phyloP scores from a whole-genome alignment of 1,140 invertebrate species.

The Tetramorium parvispinum region DNA sequence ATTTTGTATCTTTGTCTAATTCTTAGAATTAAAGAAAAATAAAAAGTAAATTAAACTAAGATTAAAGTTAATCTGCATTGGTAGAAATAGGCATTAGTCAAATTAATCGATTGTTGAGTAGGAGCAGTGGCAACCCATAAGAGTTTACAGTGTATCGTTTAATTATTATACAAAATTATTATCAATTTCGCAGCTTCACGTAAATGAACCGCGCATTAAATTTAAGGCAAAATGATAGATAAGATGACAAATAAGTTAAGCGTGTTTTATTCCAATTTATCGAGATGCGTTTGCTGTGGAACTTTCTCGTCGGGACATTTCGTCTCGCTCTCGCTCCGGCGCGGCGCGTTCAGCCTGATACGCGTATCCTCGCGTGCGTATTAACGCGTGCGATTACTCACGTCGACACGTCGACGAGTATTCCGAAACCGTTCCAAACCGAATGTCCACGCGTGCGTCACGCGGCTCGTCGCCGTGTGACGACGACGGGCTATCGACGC shows the following conservation, averaged over 20 bases:
- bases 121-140: too few species aligned
- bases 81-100: too few species aligned
- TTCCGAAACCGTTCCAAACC: constrained; percentile 5
- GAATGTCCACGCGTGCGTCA: constrained; percentile 53
- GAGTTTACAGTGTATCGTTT: too few species aligned
- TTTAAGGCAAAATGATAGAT: too few species aligned
- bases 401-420: neutral
- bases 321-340: neutral
- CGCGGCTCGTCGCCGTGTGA: neutral
- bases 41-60: too few species aligned
- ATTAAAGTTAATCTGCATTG: too few species aligned
- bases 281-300: neutral
- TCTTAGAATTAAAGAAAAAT: too few species aligned
- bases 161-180: neutral
- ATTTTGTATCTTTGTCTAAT: too few species aligned
- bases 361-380: neutral
- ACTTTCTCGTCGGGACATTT: neutral
- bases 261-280: too few species aligned
- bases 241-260: too few species aligned
- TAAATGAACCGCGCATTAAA: too few species aligned
- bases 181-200: neutral
- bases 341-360: neutral
- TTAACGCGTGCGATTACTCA: constrained; percentile 36
- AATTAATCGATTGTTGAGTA: too few species aligned
- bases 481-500: constrained; percentile 12